Conservation (phyloP, 2,113 vertebrate species). For the Octodon degus region DNA sequence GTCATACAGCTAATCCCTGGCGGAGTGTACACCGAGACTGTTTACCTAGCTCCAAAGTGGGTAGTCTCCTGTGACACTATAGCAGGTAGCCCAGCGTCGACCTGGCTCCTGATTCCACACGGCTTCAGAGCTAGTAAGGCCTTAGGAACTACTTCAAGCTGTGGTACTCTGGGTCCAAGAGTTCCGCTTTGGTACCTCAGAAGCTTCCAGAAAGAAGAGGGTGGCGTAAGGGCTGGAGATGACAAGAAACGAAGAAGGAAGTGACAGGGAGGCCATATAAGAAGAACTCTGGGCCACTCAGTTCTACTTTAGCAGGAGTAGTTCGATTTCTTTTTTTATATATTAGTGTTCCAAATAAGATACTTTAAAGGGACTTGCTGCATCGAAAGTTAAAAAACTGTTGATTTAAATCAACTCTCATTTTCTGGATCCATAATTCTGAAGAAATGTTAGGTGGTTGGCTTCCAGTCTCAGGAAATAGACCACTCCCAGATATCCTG, state of each 20-base stretch:
- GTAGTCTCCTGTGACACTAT: background rate
- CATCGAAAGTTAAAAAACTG: slow-evolving; percentile 9
- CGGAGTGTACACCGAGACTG: background rate
- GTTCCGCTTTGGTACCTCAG: background rate
- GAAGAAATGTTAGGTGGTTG: background rate
- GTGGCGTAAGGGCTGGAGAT: fast-evolving
- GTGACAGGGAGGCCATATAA: background rate
- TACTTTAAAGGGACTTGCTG: background rate
- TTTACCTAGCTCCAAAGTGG: background rate
- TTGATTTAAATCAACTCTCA: background rate
- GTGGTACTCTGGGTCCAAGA: background rate
- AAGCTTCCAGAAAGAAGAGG: slow-evolving; percentile 3
- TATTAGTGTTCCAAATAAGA: background rate
- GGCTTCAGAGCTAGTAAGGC: background rate
- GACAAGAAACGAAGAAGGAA: background rate
- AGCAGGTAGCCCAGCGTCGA: background rate
- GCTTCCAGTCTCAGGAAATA: background rate
- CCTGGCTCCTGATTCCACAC: background rate
- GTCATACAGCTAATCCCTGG: background rate
- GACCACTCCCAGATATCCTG: no score
- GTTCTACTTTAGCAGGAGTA: background rate
- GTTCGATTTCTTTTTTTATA: background rate
- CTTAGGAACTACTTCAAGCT: background rate
- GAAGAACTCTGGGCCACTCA: background rate
- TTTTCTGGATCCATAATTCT: background rate